Evolutionary conservation across 2,888 invertebrate species (phyloP).

Genomic region (Cylindroiulus punctatus): DNA sequence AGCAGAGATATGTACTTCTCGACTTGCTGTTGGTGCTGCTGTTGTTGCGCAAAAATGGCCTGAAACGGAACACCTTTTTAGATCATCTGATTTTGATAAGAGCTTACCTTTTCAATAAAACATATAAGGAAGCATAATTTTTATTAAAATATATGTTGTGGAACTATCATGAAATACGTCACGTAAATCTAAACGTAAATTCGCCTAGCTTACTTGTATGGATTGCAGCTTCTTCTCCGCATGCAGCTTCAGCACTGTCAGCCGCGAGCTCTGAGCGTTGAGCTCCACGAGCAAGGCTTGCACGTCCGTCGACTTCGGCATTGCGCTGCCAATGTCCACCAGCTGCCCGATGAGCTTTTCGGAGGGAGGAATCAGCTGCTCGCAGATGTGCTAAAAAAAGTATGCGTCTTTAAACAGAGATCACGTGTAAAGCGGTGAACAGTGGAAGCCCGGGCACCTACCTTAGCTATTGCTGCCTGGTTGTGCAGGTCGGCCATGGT

Average conservation of each 20-base stretch:
- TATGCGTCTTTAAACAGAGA: too few species aligned
- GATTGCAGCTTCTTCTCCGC: constrained; percentile 49
- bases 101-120: too few species aligned
- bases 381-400: constrained; percentile 48
- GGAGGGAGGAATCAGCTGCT: constrained; percentile 38
- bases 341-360: constrained; percentile 52
- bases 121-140: too few species aligned
- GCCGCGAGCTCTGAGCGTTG: constrained; percentile 40
- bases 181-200: too few species aligned
- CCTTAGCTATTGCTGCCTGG: constrained; percentile 54
- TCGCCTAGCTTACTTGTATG: constrained; percentile 50
- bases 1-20: constrained; percentile 56
- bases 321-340: constrained; percentile 10
- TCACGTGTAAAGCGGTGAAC: not conserved
- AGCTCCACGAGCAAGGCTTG: constrained; percentile 51
- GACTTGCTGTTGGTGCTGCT: constrained; percentile 64
- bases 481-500: constrained; percentile 50
- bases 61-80: too few species aligned
- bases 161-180: too few species aligned
- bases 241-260: constrained; percentile 54
- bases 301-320: constrained; percentile 46
- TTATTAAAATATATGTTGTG: too few species aligned
- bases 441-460: not conserved
- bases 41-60: constrained; percentile 50
- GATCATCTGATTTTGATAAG: not conserved